Percentiles rank a stretch among this genome's conserved stretches.
These are phyloP conservation scores for Podarcis lilfordi DNA, from an alignment of 2,797 vertebrate species.

Conservation along the genomic window DNA sequence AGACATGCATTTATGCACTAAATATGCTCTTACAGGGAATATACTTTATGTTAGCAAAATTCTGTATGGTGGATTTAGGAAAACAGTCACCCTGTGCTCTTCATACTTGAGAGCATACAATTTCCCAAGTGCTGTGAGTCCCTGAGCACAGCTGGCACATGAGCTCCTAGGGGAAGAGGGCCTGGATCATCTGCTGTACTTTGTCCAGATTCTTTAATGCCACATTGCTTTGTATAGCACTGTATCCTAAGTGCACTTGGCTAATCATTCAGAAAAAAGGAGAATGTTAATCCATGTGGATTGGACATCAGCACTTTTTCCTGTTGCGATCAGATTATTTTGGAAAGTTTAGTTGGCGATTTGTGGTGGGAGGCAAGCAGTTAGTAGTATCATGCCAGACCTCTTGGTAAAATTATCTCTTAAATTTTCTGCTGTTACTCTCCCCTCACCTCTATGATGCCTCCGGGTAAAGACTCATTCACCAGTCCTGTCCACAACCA, in stretches of 20 bases:
- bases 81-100: neutral
- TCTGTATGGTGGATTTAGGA: neutral
- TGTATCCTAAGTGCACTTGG: neutral
- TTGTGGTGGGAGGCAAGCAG: neutral
- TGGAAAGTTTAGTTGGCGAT: neutral
- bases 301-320: constrained; percentile 18
- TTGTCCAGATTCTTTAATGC: neutral
- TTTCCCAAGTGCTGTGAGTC: neutral
- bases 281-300: neutral
- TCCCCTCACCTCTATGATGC: neutral
- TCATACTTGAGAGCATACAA: accelerated
- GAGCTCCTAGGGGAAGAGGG: neutral
- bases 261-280: constrained; percentile 41
- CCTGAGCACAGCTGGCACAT: neutral
- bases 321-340: neutral
- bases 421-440: neutral
- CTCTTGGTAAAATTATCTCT: neutral
- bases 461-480: neutral
- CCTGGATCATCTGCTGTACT: neutral
- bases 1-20: neutral
- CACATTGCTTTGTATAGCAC: neutral
- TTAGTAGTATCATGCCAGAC: neutral
- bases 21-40: neutral
- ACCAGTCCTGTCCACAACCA: neutral
- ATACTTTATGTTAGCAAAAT: neutral